These are phyloP conservation scores for Pseudomyrmex concolor DNA, from an alignment of 1,140 invertebrate species.

Conservation along the genomic window DNA sequence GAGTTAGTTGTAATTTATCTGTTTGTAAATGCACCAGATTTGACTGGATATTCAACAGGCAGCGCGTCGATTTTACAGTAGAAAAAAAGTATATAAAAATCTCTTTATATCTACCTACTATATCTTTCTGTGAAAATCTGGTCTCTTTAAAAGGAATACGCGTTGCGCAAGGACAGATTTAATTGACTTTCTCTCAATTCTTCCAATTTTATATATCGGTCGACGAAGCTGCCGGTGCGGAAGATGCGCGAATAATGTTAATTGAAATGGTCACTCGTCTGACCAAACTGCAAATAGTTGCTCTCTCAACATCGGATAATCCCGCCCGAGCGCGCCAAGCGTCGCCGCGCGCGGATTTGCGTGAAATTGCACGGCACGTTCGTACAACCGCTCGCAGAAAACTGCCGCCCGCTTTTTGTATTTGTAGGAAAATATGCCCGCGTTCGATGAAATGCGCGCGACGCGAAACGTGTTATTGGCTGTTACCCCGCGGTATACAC, in stretches of 20 bases:
- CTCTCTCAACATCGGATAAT: constrained; percentile 40
- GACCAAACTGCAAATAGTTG: constrained; percentile 61
- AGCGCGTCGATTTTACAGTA: too few species aligned
- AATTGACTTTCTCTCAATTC: neutral
- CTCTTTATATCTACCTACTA: neutral
- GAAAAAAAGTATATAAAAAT: too few species aligned
- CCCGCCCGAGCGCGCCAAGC: constrained; percentile 51
- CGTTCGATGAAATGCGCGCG: constrained; percentile 35
- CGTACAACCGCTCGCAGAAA: constrained; percentile 31
- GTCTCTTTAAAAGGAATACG: neutral
- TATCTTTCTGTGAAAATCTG: neutral
- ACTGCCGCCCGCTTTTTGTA: constrained; percentile 23
- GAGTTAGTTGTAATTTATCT: neutral
- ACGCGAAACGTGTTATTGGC: constrained; percentile 54
- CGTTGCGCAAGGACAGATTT: neutral
- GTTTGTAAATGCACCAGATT: too few species aligned
- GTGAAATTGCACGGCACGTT: constrained; percentile 41
- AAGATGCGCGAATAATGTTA: constrained; percentile 68
- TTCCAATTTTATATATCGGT: constrained; percentile 17
- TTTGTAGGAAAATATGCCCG: constrained; percentile 66
- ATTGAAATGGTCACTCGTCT: constrained; percentile 58
- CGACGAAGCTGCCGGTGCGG: neutral
- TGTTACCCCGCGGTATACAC: constrained; percentile 53
- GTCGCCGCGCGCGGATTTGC: constrained; percentile 57
- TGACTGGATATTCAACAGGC: too few species aligned